Evolutionary conservation across 2,113 vertebrate genomes (phyloP), one percentile per base, ranked within the genome.

Genomic region (Engystomops pustulosus): DNA sequence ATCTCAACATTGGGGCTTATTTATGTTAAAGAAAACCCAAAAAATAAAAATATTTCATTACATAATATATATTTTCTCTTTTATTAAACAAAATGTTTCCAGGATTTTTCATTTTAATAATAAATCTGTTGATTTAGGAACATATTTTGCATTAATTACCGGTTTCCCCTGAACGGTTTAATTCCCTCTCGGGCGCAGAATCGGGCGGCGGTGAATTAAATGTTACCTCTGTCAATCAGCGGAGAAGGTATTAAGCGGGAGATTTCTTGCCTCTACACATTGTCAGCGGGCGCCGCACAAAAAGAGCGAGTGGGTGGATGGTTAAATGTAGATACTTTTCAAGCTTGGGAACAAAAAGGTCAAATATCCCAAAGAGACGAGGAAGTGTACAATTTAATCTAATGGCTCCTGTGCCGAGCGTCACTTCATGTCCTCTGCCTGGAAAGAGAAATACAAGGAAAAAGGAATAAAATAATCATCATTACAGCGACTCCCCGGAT

Each of bases 301-400:
- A 75, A 70, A 20, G 49, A 72, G 80, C 25, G 55, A 75, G 81
- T 83, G 53, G 81, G 70, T 34, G 81, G 44, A 58, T 45, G 81
- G 25, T 62, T 74, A 62, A 75, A 38, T 34, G 27, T 55, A 74
- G 69, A 74, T 75, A 47, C 81, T 83, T 83, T 75, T 23, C 80
- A 83, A 32, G 36, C 80, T 47, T 12, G 2, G 36, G 81, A 83
- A 75, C 69, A 83, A 53, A 60, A 72, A 83, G 81, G 81, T 83
- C 70, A 83, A 72, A 75, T 62, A 53, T 65, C 69, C 70, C 27
- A 32, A 75, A 83, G 70, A 75, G 68, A 83, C 45, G 32, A 74
- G 51, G 53, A 83, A 32, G 70, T 75, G 69, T 49, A 47, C 81
- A 83, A 83, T 83, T 75, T 83, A 60, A 83, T 83, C 74, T 75